Evolutionary conservation across 2,113 vertebrate genomes (phyloP), one percentile per base, ranked within the genome.

Genomic region (Apus apus): DNA sequence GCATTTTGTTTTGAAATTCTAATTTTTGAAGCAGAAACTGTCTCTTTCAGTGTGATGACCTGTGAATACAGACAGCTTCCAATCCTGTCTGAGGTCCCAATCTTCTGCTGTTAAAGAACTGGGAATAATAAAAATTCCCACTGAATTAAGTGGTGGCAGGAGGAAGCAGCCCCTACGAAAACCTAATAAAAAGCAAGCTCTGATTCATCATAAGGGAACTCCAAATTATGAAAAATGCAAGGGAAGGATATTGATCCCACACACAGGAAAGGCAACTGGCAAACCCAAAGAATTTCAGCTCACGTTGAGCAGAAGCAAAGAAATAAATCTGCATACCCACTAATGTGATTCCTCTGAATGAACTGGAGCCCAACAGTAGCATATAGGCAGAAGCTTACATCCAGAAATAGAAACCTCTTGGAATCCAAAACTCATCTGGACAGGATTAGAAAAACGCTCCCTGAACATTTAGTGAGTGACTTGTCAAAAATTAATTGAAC

Each of bases 371-470:
- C 94, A 94, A 96, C 97, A 97, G 96, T 97, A 97, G 97, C 96
- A 54, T 80, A 93, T 38, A 97, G 80, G 75, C 93, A 94, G 78
- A 93, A 95, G 87, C n/a, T 71, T 95, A 32, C 34, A 77, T 73
- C 79, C 85, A 73, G 86, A 94, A 95, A 87, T 85, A 97, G 91
- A 95, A 95, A 95, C n/a, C 48, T 91, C 89, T 96, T 94, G 95
- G 94, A 97, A 97, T 97, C 95, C 96, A 82, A 83, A 94, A 78
- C 81, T 97, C 97, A 97, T 97, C 94, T 97, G 97, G 96, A 96
- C 95, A 96, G 91, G 95, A 97, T 97, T 97, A 97, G 85, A 92
- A 89, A 84, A 96, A 89, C 0, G 0, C 46, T 96, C 84, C 86
- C 83, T 87, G 94, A 94, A 65, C 92, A 78, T 85, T 93, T 58